Evolutionary conservation across 1,140 invertebrate genomes (phyloP), one percentile per base, ranked within the genome.

Genomic region (Cryptotermes secundus): DNA sequence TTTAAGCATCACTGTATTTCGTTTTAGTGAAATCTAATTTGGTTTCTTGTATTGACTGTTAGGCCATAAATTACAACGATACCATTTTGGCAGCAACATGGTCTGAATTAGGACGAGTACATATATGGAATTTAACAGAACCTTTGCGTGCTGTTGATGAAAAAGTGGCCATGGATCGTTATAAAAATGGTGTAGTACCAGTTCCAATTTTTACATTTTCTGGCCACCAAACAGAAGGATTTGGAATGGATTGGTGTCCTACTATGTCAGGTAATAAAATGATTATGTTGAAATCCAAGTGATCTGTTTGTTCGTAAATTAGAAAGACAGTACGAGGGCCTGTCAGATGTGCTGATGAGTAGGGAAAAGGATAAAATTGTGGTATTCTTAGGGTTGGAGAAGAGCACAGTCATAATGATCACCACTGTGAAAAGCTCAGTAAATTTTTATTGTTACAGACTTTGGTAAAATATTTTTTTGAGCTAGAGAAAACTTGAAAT

Each of bases 171-270:
- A 91, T 94, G 79, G 91, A 90, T 86, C 88, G 91, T 87, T 94
- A 95, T 87, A 94, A 95, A 86, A 91, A 92, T 86, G 91, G 91
- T 86, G 90, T 90, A 83, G 92, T 92, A 49, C 89, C 82, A 26
- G 84, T 93, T 87, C 96, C 98, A 22, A 86, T 98, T 0, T 99
- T 93, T 88, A 94, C 95, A 24, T 99, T 99, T 87, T 94, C 92
- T 90, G 98, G 98, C 16, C 98, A 99, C 90, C 92, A 94, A 85
- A 91, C 94, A 82, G 98, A 99, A 92, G 99, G 99, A 22, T 99
- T 95, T 92, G 98, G 95, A 7, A 88, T 99, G 45, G 98, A 98
- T 90, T 99, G 99, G 99, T 97, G 95, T 87, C 89, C 92, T 31
- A 93, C 93, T 82, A 93, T 93, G 86, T 89, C 92, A 86, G 98